Evolutionary conservation across 2,113 vertebrate genomes (phyloP).

Genomic region (Xyrauchen texanus): DNA sequence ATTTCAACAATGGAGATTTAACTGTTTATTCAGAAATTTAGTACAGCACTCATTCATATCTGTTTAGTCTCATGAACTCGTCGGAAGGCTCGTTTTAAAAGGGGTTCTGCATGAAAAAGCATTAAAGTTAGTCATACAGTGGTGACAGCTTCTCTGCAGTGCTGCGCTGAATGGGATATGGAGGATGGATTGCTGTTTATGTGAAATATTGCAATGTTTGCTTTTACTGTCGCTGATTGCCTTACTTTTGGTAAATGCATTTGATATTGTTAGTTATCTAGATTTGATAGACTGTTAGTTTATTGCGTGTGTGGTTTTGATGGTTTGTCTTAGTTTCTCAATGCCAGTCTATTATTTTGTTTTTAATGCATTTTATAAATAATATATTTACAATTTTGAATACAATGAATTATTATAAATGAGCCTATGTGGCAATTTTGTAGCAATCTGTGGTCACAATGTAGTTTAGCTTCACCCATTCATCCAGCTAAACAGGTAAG

Average conservation of each 20-base stretch:
- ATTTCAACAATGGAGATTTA: constrained; percentile 21
- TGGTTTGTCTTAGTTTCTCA: background rate
- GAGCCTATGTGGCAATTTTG: no score
- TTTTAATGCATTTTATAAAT: no score
- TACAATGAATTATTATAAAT: background rate
- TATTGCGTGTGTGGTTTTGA: background rate
- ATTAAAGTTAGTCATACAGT: constrained; percentile 18
- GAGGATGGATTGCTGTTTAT: constrained; percentile 67
- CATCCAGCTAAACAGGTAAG: background rate
- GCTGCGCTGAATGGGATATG: constrained; percentile 28
- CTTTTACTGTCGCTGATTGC: constrained; percentile 56
- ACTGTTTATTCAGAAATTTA: background rate
- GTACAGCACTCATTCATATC: constrained; percentile 4
- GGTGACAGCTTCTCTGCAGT: background rate
- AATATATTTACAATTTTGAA: background rate
- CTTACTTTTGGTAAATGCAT: constrained; percentile 65
- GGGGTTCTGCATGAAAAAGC: background rate
- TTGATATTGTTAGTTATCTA: constrained; percentile 49
- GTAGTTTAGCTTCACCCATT: background rate
- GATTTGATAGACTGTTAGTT: background rate
- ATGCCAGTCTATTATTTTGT: no score
- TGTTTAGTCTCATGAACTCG: background rate
- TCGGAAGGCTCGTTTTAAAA: background rate
- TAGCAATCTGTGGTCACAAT: background rate
- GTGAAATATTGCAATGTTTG: constrained; percentile 62